phyloP scores from a whole-genome alignment of 1,140 invertebrate genomes.

The Zaprionus africanus region DNA sequence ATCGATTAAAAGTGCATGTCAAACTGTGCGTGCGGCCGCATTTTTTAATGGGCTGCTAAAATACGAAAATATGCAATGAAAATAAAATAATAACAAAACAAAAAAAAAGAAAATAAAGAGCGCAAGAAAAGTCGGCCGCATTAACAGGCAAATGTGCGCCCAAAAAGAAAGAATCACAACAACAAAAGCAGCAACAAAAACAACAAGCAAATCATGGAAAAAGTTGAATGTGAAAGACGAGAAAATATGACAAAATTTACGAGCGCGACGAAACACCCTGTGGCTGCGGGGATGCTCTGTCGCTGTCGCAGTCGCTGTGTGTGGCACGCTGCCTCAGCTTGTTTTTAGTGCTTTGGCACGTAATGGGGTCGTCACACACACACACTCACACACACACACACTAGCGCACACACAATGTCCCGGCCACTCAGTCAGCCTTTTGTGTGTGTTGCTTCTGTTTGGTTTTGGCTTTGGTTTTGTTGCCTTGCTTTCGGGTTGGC shows the following conservation, averaged over 20 bases:
- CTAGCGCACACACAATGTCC: conserved; percentile 1
- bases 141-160: conserved; percentile 68
- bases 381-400: conserved; percentile 21
- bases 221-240: conserved; percentile 63
- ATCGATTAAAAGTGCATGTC: conserved; percentile 80
- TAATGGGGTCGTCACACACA: conserved; percentile 70
- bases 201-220: conserved; percentile 53
- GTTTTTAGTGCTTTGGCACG: conserved; percentile 81
- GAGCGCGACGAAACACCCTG: conserved; percentile 58
- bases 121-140: conserved; percentile 61
- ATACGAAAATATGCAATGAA: conserved; percentile 55
- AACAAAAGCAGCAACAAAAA: conserved; percentile 22
- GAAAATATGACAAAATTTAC: conserved; percentile 81
- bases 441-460: conserved; percentile 53
- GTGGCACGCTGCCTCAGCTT: conserved; percentile 55
- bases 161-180: conserved; percentile 50
- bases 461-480: conserved; percentile 45
- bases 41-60: conserved; percentile 81
- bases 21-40: conserved; percentile 77
- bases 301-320: conserved; percentile 2
- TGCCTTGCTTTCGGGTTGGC: conserved; percentile 39
- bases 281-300: conserved; percentile 40
- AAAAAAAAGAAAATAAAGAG: conserved; percentile 49
- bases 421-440: conserved; percentile 62
- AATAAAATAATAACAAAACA: conserved; percentile 53